Base-by-base conservation (phyloP, 1,140 invertebrate species). In the Littorina saxatilis region DNA sequence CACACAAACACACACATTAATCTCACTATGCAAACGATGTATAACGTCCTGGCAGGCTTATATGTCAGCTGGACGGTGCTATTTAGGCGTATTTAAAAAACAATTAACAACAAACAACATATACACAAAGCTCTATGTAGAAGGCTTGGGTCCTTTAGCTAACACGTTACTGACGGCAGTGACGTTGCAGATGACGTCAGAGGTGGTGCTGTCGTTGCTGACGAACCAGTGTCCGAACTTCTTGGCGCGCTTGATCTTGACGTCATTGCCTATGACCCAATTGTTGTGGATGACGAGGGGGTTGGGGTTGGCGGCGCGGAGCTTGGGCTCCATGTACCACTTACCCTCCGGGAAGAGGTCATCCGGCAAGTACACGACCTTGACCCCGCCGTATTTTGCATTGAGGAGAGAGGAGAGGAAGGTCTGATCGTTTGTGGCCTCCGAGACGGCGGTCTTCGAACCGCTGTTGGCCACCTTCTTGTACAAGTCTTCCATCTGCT, bases 341-440 rank as follows among this genome's bases (percentile, higher is more conserved):
- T 86, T 85, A 15, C 88, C 88, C 82, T 89, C 88, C 27, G 87
- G 80, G 83, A 83, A 89, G 3, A 70, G 61, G 11, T 81, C 55
- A 9, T 85, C 72, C 7, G 86, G 74, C 50, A 89, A 63, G 35
- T 79, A 72, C 43, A 83, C 86, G 5, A 82, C 29, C 35, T 72
- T 83, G 1, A 88, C 58, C 17, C 84, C 83, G 37, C 23, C 82
- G 80, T 85, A 84, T 40, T 63, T 83, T 47, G 73, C n/a, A 43
- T 39, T 80, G 11, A 87, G 40, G 9, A 88, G 66, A n/a, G 39
- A 32, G 17, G 86, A 85, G 37, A 88, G 72, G 77, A 80, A 88
- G 35, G 77, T 63, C 61, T 89, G 88, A 63, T 89, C 88, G 84
- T 89, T 89, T 1, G 86, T 83, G n/a, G 55, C 61, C 70, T 89